A percentile compares a stretch with the other conserved stretches of the same genome.
Conservation (phyloP, 2,888 invertebrate species). For the Napeogenes sylphis region DNA sequence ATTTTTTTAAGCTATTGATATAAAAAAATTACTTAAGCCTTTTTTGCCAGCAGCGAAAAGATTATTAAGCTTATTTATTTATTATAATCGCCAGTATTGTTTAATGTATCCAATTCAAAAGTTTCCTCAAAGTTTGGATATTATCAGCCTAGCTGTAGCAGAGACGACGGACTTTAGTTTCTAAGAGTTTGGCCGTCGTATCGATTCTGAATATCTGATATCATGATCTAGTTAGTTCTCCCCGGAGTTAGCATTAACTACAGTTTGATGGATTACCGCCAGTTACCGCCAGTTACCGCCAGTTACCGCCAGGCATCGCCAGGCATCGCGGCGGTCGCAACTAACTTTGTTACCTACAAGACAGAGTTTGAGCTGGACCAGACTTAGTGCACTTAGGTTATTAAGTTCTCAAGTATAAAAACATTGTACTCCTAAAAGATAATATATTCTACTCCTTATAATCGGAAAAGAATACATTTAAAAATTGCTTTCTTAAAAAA, state of each 20-base stretch:
- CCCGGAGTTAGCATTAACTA: slow-evolving; percentile 30
- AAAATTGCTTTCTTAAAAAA: too few species aligned
- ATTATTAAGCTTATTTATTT: too few species aligned
- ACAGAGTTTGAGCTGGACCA: slow-evolving; percentile 1
- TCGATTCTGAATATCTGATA: slow-evolving; percentile 27
- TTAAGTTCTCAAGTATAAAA: background rate
- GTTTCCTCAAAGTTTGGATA: slow-evolving; percentile 1
- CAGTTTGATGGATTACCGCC: slow-evolving; percentile 34
- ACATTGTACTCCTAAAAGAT: background rate
- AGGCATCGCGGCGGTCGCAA: slow-evolving; percentile 25
- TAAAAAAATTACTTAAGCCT: too few species aligned
- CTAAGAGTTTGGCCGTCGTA: slow-evolving; percentile 20
- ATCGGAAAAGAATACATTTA: too few species aligned
- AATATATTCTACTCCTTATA: too few species aligned
- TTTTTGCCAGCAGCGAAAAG: too few species aligned
- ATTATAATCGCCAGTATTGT: too few species aligned
- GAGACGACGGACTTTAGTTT: slow-evolving; percentile 1
- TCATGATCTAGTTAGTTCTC: slow-evolving; percentile 33
- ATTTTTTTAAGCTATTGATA: too few species aligned
- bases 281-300: too few species aligned
- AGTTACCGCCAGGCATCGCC: background rate
- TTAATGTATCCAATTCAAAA: background rate
- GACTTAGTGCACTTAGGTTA: background rate
- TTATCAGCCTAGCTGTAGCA: slow-evolving; percentile 2
- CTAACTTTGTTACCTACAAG: slow-evolving; percentile 15